A percentile compares a stretch with the other conserved stretches of the same genome.
Evolutionary conservation across 2,113 vertebrate species (phyloP).

Genomic region (Baryphthengus martii): DNA sequence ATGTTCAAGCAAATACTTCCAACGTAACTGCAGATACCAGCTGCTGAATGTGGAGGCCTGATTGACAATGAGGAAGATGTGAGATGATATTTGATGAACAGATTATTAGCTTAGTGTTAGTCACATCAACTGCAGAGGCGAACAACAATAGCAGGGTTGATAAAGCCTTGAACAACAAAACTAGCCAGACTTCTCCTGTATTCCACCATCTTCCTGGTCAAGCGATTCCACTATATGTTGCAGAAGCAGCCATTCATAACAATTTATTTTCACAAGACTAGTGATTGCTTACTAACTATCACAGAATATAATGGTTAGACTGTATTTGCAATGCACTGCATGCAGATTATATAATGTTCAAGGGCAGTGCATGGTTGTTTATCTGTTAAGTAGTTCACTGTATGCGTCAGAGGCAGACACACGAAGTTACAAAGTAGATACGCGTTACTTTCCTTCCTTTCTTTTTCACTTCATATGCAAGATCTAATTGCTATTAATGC

Average conservation of each 20-base stretch:
- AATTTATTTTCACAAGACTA: not conserved
- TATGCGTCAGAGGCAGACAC: not conserved
- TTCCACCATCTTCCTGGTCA: not conserved
- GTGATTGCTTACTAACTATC: not conserved
- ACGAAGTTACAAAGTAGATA: not conserved
- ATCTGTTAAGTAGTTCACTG: not conserved
- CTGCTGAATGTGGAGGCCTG: not conserved
- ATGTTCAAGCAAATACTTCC: not conserved
- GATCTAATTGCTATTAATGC: constrained; percentile 1
- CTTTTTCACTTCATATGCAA: not conserved
- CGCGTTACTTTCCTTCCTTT: not conserved
- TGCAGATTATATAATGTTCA: not conserved
- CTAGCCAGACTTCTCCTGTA: not conserved
- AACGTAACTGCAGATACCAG: not conserved
- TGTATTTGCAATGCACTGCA: not conserved
- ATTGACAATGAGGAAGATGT: not conserved
- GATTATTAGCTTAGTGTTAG: not conserved
- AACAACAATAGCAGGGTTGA: accelerated
- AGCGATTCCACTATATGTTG: not conserved
- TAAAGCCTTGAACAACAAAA: not conserved
- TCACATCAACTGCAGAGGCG: not conserved
- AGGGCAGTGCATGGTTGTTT: not conserved
- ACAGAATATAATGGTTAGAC: not conserved
- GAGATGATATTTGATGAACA: not conserved
- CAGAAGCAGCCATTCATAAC: not conserved